These are phyloP conservation scores for Epinephelus awoara DNA, from an alignment of 2,797 vertebrate genomes.

Conservation along the genomic window DNA sequence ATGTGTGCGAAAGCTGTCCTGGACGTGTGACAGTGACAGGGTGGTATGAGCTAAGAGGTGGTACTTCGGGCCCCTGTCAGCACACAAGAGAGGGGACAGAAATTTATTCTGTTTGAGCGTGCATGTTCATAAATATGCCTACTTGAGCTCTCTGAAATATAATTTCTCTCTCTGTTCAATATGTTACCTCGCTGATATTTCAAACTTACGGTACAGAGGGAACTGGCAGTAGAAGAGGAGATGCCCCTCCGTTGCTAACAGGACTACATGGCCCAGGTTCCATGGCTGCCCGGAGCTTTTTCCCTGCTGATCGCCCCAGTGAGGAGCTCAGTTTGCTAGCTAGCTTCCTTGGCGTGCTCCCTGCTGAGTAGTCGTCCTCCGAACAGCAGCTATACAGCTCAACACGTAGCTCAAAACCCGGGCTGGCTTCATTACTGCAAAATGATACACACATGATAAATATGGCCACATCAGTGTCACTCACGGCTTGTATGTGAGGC, in stretches of 20 bases:
- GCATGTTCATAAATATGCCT: constrained; percentile 7
- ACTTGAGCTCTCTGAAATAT: background rate
- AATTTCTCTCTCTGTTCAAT: background rate
- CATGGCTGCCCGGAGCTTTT: constrained; percentile 89
- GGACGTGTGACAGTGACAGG: constrained; percentile 89
- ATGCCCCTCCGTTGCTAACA: constrained; percentile 84
- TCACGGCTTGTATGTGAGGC: background rate
- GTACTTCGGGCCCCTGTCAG: constrained; percentile 91
- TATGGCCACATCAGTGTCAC: background rate
- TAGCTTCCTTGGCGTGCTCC: constrained; percentile 91
- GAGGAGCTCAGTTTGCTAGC: constrained; percentile 95
- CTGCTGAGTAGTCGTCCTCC: constrained; percentile 90
- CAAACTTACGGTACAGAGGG: constrained; percentile 89
- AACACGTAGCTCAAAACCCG: constrained; percentile 91
- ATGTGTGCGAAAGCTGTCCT: constrained; percentile 95
- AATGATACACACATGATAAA: background rate
- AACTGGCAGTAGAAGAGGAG: constrained; percentile 89
- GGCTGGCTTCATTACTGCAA: constrained; percentile 88
- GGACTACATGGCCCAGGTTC: constrained; percentile 87
- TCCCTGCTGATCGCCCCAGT: constrained; percentile 91
- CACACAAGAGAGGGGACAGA: constrained; percentile 43
- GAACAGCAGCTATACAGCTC: constrained; percentile 94
- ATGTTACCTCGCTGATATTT: background rate
- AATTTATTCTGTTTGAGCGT: constrained; percentile 16
- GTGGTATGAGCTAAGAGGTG: constrained; percentile 92